These are phyloP conservation scores for Unio delphinus DNA, from an alignment of 2,888 invertebrate species.

Conservation along the genomic window DNA sequence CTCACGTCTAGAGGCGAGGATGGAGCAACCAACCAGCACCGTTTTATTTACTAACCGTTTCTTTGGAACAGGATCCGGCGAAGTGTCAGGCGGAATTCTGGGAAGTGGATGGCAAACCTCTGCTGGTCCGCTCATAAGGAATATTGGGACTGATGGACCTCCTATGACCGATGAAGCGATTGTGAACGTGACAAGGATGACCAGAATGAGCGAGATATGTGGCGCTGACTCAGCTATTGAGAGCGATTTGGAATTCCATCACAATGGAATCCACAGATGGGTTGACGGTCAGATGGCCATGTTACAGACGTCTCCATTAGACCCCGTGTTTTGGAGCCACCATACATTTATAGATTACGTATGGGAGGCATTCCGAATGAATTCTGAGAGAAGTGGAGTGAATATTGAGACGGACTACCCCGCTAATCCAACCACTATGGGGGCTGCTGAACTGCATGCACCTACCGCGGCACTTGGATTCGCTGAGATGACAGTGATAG, in stretches of 20 bases:
- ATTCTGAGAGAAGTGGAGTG: slow-evolving; percentile 16
- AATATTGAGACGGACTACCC: slow-evolving; percentile 35
- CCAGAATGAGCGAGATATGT: slow-evolving; percentile 31
- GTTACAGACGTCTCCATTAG: slow-evolving; percentile 47
- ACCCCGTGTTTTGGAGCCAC: slow-evolving; percentile 54
- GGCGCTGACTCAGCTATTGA: slow-evolving; percentile 38
- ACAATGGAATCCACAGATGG: slow-evolving; percentile 50
- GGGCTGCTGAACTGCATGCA: slow-evolving; percentile 30
- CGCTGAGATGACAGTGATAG: slow-evolving; percentile 36
- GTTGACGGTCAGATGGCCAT: slow-evolving; percentile 52
- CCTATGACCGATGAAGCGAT: slow-evolving; percentile 37
- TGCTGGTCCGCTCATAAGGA: slow-evolving; percentile 42
- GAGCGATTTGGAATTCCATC: slow-evolving; percentile 46
- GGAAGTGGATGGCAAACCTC: slow-evolving; percentile 42
- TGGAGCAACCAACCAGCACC: slow-evolving; percentile 33
- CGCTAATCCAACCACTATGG: slow-evolving; percentile 29
- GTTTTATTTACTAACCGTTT: slow-evolving; percentile 46
- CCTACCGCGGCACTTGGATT: slow-evolving; percentile 47
- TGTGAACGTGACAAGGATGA: slow-evolving; percentile 25
- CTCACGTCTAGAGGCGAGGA: slow-evolving; percentile 39
- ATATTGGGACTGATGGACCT: slow-evolving; percentile 46
- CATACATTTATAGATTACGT: slow-evolving; percentile 51
- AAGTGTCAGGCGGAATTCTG: slow-evolving; percentile 47
- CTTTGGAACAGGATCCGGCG: slow-evolving; percentile 45
- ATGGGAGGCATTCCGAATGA: slow-evolving; percentile 50